These are phyloP conservation scores for Andrena dorsata DNA, from an alignment of 2,888 invertebrate species.

Conservation along the genomic window DNA sequence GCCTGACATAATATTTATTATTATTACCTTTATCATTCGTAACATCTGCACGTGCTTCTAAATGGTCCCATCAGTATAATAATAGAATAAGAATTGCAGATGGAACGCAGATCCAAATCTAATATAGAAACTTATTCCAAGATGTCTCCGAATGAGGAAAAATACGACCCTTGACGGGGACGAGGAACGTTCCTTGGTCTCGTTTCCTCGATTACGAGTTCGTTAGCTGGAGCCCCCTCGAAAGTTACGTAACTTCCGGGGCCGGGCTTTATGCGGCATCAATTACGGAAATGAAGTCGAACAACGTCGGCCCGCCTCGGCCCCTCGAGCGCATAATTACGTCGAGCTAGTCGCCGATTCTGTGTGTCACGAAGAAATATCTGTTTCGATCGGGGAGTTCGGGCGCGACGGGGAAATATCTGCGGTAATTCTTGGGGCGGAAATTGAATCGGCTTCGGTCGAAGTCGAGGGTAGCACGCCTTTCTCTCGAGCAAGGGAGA, in stretches of 20 bases:
- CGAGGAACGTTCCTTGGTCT: slow-evolving; percentile 46
- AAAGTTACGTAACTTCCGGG: slow-evolving; percentile 48
- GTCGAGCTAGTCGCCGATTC: slow-evolving; percentile 21
- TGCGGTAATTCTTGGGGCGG: too few relatives aligned
- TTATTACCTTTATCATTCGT: too few relatives aligned
- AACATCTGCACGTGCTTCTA: too few relatives aligned
- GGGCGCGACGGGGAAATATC: too few relatives aligned
- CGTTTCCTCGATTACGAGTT: slow-evolving; percentile 44
- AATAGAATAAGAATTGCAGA: too few relatives aligned
- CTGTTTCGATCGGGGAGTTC: too few relatives aligned
- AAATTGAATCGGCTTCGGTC: too few relatives aligned
- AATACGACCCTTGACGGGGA: slow-evolving; percentile 28
- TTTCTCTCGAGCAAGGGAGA: too few relatives aligned
- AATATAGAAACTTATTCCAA: too few relatives aligned
- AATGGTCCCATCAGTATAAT: too few relatives aligned
- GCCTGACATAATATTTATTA: too few relatives aligned
- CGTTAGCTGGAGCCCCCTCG: slow-evolving; percentile 39
- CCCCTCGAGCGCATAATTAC: slow-evolving; percentile 36
- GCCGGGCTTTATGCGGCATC: slow-evolving; percentile 51
- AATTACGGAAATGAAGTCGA: slow-evolving; percentile 49
- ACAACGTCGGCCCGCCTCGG: slow-evolving; percentile 6
- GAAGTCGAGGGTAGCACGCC: neutral
- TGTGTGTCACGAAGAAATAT: neutral
- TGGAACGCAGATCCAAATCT: too few relatives aligned
- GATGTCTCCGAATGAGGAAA: neutral